phyloP scores from a whole-genome alignment of 2,797 vertebrate genomes.

The Channa striata region DNA sequence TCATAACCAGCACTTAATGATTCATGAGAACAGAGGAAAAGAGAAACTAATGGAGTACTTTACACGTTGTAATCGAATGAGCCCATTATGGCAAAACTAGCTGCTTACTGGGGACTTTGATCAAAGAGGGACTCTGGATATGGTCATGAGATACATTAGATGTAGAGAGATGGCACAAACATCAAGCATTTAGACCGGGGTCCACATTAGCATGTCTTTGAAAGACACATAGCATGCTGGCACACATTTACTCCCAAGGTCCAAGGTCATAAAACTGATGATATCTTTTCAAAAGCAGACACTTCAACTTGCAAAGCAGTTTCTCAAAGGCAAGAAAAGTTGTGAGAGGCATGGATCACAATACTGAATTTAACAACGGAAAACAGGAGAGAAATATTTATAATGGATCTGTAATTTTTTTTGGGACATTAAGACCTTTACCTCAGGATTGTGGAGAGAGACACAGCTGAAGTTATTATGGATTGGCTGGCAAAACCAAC shows the following conservation, averaged over 20 bases:
- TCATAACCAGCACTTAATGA: slow-evolving; percentile 85
- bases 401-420: slow-evolving; percentile 10
- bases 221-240: slow-evolving; percentile 52
- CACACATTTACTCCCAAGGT: slow-evolving; percentile 42
- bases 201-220: slow-evolving; percentile 76
- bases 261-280: slow-evolving; percentile 43
- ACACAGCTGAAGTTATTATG: not conserved
- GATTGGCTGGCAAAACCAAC: not conserved
- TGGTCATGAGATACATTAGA: slow-evolving; percentile 74
- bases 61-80: slow-evolving; percentile 84
- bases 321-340: slow-evolving; percentile 39
- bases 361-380: slow-evolving; percentile 37
- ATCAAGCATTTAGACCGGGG: slow-evolving; percentile 63
- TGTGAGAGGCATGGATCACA: slow-evolving; percentile 37
- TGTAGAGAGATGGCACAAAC: slow-evolving; percentile 61
- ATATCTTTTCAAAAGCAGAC: slow-evolving; percentile 41
- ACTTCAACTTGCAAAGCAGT: slow-evolving; percentile 41
- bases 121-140: slow-evolving; percentile 74
- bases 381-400: slow-evolving; percentile 20
- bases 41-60: slow-evolving; percentile 85
- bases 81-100: slow-evolving; percentile 80
- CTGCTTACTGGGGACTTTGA: slow-evolving; percentile 80
- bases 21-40: slow-evolving; percentile 78
- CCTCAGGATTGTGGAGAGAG: not conserved
- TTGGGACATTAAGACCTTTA: not conserved